These are phyloP conservation scores for Pyrrhia umbra DNA, from an alignment of 2,888 invertebrate genomes.

Conservation along the genomic window DNA sequence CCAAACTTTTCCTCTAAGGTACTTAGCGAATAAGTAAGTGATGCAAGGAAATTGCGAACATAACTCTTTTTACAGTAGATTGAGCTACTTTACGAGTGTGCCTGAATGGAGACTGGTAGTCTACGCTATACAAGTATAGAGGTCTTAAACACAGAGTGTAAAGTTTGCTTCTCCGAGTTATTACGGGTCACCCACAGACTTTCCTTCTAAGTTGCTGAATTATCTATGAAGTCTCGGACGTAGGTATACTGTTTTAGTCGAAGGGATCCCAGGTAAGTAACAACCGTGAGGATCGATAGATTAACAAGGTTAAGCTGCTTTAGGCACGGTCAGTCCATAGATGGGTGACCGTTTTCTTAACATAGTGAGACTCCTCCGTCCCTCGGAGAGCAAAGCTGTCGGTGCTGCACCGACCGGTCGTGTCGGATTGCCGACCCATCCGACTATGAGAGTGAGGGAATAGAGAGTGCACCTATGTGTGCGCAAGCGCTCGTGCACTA, in stretches of 20 bases:
- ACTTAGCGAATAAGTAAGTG: conserved; percentile 51
- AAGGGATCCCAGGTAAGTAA: too few relatives aligned
- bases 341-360: too few relatives aligned
- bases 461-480: too few relatives aligned
- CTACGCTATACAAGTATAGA: conserved; percentile 18
- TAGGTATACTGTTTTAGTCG: conserved; percentile 1
- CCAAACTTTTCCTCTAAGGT: conserved; percentile 43
- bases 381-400: too few relatives aligned
- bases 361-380: too few relatives aligned
- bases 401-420: too few relatives aligned
- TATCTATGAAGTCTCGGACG: conserved; percentile 20
- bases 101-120: conserved; percentile 22
- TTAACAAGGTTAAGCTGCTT: too few relatives aligned
- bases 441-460: too few relatives aligned
- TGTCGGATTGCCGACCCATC: too few relatives aligned
- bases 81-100: conserved; percentile 50
- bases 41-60: conserved; percentile 54
- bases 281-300: too few relatives aligned
- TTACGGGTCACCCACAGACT: conserved; percentile 35
- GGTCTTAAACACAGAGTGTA: conserved; percentile 42
- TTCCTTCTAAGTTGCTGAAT: conserved; percentile 28
- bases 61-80: conserved; percentile 60
- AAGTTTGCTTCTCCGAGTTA: conserved; percentile 44
- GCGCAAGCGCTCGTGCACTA: too few relatives aligned
- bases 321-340: too few relatives aligned